Evolutionary conservation across 2,113 vertebrate species (phyloP).

Genomic region (Acanthisitta chloris): DNA sequence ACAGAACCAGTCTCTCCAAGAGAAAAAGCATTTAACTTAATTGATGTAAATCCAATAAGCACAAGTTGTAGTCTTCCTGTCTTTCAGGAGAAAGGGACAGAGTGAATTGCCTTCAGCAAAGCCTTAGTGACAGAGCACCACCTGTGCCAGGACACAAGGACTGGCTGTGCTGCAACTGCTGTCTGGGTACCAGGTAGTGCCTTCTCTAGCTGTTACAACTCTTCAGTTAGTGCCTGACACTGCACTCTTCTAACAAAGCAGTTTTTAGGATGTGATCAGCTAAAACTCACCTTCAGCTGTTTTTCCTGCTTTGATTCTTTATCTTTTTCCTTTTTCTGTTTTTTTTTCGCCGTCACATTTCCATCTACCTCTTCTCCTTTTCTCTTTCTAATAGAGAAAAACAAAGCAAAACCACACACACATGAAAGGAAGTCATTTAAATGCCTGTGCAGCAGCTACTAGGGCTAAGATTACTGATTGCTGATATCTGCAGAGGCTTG

Average conservation of each 20-base stretch:
- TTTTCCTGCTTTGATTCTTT: conserved; percentile 83
- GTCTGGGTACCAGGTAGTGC: background rate
- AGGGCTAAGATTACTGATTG: background rate
- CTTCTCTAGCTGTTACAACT: background rate
- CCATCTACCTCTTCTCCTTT: conserved; percentile 86
- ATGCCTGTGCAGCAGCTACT: background rate
- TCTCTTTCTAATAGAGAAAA: conserved; percentile 81
- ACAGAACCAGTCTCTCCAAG: background rate
- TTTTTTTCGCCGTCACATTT: conserved; percentile 83
- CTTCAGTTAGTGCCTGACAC: background rate
- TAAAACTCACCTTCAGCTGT: conserved; percentile 77
- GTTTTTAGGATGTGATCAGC: background rate
- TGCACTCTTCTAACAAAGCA: background rate
- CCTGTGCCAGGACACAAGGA: background rate
- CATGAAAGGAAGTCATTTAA: background rate
- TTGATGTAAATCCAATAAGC: background rate
- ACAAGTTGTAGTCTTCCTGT: background rate
- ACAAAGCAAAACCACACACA: background rate
- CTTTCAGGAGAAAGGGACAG: background rate
- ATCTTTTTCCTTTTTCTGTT: conserved; percentile 86
- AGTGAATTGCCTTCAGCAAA: background rate
- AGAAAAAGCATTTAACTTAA: background rate
- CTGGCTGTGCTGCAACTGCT: background rate
- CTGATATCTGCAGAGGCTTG: background rate
- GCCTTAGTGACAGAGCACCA: background rate